Evolutionary conservation across 2,888 invertebrate genomes (phyloP).

Genomic region (Tyria jacobaeae): DNA sequence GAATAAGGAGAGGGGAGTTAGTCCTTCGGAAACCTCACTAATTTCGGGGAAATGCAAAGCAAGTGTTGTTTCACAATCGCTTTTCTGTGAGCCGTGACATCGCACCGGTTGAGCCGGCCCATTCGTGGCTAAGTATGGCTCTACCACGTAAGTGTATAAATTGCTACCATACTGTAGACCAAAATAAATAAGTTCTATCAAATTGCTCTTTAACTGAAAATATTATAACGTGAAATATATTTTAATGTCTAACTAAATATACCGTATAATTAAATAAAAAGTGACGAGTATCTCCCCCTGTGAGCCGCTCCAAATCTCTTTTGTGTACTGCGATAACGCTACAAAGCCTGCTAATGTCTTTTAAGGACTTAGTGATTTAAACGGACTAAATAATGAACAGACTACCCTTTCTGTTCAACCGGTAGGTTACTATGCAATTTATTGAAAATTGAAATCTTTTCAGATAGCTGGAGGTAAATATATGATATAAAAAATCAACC

Average conservation of each 20-base stretch:
- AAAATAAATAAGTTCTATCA: too few species aligned
- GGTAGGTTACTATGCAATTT: constrained; percentile 69
- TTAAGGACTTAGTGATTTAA: constrained; percentile 87
- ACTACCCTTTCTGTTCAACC: constrained; percentile 71
- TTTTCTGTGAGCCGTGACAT: too few species aligned
- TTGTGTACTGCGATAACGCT: constrained; percentile 83
- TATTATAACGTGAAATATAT: not conserved
- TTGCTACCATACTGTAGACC: too few species aligned
- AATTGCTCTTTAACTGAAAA: not conserved
- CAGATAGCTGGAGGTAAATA: constrained; percentile 30
- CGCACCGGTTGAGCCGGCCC: too few species aligned
- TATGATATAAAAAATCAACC: not conserved
- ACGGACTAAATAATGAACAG: constrained; percentile 86
- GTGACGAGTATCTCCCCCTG: constrained; percentile 67
- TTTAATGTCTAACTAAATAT: constrained; percentile 30
- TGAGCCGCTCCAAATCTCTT: constrained; percentile 77
- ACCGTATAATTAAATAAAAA: constrained; percentile 66
- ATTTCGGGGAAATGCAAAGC: too few species aligned
- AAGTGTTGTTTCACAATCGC: too few species aligned
- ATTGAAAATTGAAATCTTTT: constrained; percentile 69
- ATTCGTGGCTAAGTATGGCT: too few species aligned
- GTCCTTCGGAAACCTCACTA: too few species aligned
- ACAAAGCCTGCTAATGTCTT: constrained; percentile 86
- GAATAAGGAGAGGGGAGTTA: too few species aligned
- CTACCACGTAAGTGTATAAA: too few species aligned